These are phyloP conservation scores for Apostichopus parvimensis DNA, from an alignment of 35 echinoderm and acorn worm genomes.

Conservation along the genomic window DNA sequence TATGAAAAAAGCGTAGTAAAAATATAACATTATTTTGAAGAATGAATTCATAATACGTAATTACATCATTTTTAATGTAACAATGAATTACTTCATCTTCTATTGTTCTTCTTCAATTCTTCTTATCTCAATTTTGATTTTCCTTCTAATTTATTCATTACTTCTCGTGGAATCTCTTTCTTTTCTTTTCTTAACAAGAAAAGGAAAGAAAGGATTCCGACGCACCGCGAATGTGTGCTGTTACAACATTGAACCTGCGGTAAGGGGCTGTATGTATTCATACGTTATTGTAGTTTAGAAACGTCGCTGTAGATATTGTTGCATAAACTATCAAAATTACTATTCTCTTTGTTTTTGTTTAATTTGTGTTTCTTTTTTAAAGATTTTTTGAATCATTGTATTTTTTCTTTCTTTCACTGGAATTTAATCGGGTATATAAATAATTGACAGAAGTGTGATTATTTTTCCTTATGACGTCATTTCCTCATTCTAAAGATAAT, in stretches of 20 bases:
- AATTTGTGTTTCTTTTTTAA: not conserved
- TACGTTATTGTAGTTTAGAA: not conserved
- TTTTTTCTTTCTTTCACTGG: too few relatives aligned
- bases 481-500: not conserved
- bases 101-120: not conserved
- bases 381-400: not conserved
- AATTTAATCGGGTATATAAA: not conserved
- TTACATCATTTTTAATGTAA: not conserved
- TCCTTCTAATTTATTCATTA: not conserved
- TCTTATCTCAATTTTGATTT: not conserved
- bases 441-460: not conserved
- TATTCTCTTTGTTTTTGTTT: not conserved
- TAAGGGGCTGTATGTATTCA: conserved; percentile 48
- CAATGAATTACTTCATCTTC: not conserved
- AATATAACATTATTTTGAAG: not conserved
- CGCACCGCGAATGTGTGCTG: conserved; percentile 37
- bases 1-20: not conserved
- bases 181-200: not conserved
- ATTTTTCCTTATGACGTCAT: not conserved
- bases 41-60: not conserved
- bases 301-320: conserved; percentile 16
- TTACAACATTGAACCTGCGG: not conserved
- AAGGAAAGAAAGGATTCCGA: not conserved
- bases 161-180: not conserved
- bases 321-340: not conserved